A percentile compares a stretch with the other conserved stretches of the same genome.
Conservation (phyloP, 2,797 vertebrate genomes). For the Megalops cyprinoides region DNA sequence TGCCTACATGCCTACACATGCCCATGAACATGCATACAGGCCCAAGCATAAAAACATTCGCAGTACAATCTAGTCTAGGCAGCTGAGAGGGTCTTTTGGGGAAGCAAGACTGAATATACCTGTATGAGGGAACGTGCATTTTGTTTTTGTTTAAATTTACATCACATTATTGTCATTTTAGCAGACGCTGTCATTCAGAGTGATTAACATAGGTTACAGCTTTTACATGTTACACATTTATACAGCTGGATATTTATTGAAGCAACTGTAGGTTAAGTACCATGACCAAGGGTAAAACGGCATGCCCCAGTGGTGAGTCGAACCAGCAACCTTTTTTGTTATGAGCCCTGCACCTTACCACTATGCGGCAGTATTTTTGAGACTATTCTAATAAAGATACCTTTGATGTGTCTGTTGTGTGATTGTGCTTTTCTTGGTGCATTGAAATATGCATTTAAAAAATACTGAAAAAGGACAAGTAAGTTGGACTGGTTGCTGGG, state of each 20-base stretch:
- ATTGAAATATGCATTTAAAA: slow-evolving; percentile 66
- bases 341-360: no score
- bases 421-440: slow-evolving; percentile 74
- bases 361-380: no score
- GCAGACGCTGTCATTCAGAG: no score
- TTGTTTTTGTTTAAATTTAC: slow-evolving; percentile 62
- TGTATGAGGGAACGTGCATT: slow-evolving; percentile 53
- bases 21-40: not conserved
- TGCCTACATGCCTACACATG: not conserved
- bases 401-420: slow-evolving; percentile 67
- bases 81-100: slow-evolving; percentile 34
- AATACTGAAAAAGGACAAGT: slow-evolving; percentile 48
- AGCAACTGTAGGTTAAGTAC: no score
- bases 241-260: no score
- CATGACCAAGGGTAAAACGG: no score
- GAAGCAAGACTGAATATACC: slow-evolving; percentile 42
- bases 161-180: no score
- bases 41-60: no score
- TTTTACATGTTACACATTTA: no score
- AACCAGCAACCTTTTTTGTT: no score
- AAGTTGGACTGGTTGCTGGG: slow-evolving; percentile 52
- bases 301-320: no score
- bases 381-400: slow-evolving; percentile 65
- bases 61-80: slow-evolving; percentile 39
- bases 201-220: no score